Evolutionary conservation across 1,140 invertebrate species (phyloP).

Genomic region (Tetramorium simillimum): DNA sequence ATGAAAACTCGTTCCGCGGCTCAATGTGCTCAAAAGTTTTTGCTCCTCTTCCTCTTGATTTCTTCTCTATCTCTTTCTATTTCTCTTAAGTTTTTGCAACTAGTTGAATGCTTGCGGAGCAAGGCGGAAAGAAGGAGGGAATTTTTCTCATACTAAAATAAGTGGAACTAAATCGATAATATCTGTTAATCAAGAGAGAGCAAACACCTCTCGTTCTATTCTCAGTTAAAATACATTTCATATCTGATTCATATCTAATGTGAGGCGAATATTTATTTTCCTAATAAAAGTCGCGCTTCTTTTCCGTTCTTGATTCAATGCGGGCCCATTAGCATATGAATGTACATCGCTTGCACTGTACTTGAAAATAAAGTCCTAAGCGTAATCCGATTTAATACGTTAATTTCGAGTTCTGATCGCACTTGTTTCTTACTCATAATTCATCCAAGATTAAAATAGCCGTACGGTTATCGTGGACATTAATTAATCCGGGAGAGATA

Average conservation of each 20-base stretch:
- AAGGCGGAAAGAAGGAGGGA: neutral
- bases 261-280: neutral
- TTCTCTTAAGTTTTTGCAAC: slow-evolving; percentile 34
- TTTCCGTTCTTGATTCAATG: neutral
- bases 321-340: slow-evolving; percentile 15
- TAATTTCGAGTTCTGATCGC: slow-evolving; percentile 39
- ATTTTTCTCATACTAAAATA: neutral
- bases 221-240: neutral
- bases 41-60: neutral
- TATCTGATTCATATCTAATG: neutral
- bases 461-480: slow-evolving; percentile 25
- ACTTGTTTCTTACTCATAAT: slow-evolving; percentile 7
- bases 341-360: neutral
- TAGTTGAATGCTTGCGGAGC: slow-evolving; percentile 9
- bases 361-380: slow-evolving; percentile 8
- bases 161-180: slow-evolving; percentile 14
- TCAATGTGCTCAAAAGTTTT: slow-evolving; percentile 36
- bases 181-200: neutral
- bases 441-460: slow-evolving; percentile 29
- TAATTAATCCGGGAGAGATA: slow-evolving; percentile 52
- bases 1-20: slow-evolving; percentile 40
- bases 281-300: neutral
- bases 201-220: neutral
- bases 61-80: slow-evolving; percentile 30
- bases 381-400: slow-evolving; percentile 47